Evolutionary conservation across 2,888 invertebrate genomes (phyloP).

Genomic region (Chydorus sphaericus): DNA sequence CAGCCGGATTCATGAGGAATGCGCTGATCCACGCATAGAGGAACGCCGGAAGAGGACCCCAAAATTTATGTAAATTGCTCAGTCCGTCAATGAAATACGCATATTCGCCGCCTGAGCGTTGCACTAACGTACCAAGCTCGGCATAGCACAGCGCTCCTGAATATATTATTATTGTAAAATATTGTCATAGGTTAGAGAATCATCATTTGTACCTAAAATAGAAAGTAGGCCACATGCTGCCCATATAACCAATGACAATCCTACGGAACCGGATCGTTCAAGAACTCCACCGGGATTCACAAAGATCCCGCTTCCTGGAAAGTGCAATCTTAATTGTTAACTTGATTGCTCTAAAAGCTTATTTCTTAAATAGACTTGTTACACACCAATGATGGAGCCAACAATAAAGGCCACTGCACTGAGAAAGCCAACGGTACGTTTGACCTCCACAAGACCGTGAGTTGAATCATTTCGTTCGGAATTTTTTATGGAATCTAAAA

Average conservation of each 20-base stretch:
- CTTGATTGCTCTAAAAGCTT: too few relatives aligned
- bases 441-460: background rate
- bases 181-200: background rate
- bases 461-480: too few relatives aligned
- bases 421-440: background rate
- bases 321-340: too few relatives aligned
- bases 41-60: slow-evolving; percentile 74
- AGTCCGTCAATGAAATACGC: slow-evolving; percentile 92
- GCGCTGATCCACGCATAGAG: slow-evolving; percentile 89
- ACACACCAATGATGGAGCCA: background rate
- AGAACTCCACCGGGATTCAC: slow-evolving; percentile 13
- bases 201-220: slow-evolving; percentile 45
- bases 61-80: slow-evolving; percentile 19
- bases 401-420: background rate
- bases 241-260: slow-evolving; percentile 64
- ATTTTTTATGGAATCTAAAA: too few relatives aligned
- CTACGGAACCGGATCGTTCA: slow-evolving; percentile 25
- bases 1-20: slow-evolving; percentile 78
- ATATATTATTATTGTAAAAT: background rate
- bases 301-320: slow-evolving; percentile 15
- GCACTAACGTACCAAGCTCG: slow-evolving; percentile 88
- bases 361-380: too few relatives aligned
- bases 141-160: slow-evolving; percentile 82
- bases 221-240: slow-evolving; percentile 59
- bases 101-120: slow-evolving; percentile 87